Evolutionary conservation across 1,140 invertebrate genomes (phyloP).

Genomic region (Cryptotermes secundus): DNA sequence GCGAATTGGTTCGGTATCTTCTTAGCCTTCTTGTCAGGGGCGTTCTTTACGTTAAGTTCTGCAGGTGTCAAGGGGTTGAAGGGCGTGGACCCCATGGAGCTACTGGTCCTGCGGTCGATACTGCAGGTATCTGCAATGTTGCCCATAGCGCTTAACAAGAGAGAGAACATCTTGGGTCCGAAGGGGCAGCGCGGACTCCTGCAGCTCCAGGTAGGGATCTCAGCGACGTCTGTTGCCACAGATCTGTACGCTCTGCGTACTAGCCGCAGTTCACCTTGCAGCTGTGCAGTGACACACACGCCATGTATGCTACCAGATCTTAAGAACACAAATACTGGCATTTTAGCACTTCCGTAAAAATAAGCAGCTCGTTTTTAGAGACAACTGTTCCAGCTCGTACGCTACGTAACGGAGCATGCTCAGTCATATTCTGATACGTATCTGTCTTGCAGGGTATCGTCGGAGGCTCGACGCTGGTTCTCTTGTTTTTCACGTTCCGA

Average conservation of each 20-base stretch:
- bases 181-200: slow-evolving; percentile 49
- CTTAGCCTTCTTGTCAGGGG: slow-evolving; percentile 53
- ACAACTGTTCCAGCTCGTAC: too few relatives aligned
- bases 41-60: slow-evolving; percentile 54
- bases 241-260: not conserved
- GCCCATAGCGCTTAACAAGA: slow-evolving; percentile 43
- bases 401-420: too few relatives aligned
- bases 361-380: too few relatives aligned
- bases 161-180: slow-evolving; percentile 48
- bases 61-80: slow-evolving; percentile 51
- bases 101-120: slow-evolving; percentile 49
- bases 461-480: slow-evolving; percentile 52
- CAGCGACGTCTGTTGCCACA: slow-evolving; percentile 27
- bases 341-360: too few relatives aligned
- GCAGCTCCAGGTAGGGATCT: slow-evolving; percentile 47
- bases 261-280: too few relatives aligned
- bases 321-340: too few relatives aligned
- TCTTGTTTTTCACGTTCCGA: slow-evolving; percentile 56
- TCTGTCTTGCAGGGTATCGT: slow-evolving; percentile 54
- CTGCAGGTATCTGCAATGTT: slow-evolving; percentile 51
- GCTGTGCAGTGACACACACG: too few relatives aligned
- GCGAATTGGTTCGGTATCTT: slow-evolving; percentile 51
- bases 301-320: too few relatives aligned
- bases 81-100: slow-evolving; percentile 53
- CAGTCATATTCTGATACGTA: too few relatives aligned